Conservation (phyloP, 92 coral and sea anemone genomes). For the Phymanthus crucifer region DNA sequence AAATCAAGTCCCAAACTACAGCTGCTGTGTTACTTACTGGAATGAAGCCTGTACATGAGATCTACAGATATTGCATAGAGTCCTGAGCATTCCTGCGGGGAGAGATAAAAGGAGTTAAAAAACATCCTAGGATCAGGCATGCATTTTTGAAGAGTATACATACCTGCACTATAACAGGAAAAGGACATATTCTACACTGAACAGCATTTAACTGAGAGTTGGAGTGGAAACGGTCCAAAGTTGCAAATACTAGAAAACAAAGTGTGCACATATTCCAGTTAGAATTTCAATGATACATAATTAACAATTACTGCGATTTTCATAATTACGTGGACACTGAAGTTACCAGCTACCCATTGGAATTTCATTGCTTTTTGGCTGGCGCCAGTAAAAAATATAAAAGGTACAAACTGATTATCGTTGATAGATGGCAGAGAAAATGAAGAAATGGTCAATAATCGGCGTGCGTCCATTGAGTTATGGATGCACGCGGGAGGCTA, state of each 20-base stretch:
- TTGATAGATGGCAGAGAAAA: no score
- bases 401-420: no score
- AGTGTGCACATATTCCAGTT: not conserved
- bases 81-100: constrained; percentile 88
- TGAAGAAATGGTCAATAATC: no score
- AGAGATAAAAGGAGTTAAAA: not conserved
- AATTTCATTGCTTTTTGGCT: no score
- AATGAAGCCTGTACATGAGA: constrained; percentile 88
- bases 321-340: no score
- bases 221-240: constrained; percentile 88
- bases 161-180: constrained; percentile 96
- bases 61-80: constrained; percentile 86
- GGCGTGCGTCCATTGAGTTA: no score
- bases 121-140: not conserved
- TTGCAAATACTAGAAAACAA: constrained; percentile 65
- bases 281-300: not conserved
- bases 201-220: constrained; percentile 94
- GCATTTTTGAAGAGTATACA: not conserved
- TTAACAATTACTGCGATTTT: no score
- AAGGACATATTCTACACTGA: constrained; percentile 96
- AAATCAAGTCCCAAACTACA: no score
- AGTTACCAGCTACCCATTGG: no score
- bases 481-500: no score
- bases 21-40: constrained; percentile 60
- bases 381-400: no score